Conservation (phyloP, 2,888 invertebrate species). For the Cryptocheilus praepositus region DNA sequence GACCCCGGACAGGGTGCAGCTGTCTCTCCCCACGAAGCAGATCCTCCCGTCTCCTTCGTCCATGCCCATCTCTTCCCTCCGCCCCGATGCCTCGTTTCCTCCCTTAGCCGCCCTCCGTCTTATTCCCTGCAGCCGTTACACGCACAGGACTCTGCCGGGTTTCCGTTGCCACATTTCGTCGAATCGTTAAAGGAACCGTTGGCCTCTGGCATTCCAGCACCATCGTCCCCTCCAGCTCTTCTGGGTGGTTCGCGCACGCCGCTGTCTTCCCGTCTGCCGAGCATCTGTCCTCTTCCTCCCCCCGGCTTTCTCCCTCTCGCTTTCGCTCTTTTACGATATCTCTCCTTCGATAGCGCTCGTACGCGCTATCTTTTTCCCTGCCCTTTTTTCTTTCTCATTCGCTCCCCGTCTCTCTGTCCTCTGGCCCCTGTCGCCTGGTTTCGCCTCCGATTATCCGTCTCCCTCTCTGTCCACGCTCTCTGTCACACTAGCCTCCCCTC, state of each 20-base stretch:
- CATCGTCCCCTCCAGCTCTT: constrained; percentile 21
- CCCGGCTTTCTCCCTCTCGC: constrained; percentile 16
- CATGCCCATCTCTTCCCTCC: constrained; percentile 13
- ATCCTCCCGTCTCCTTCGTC: constrained; percentile 44
- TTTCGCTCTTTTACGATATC: neutral
- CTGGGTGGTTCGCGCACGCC: no score
- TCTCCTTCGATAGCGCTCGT: neutral
- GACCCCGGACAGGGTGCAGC: constrained; percentile 60
- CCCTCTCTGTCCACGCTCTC: constrained; percentile 15
- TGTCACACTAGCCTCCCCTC: neutral
- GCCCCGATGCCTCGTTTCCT: constrained; percentile 8
- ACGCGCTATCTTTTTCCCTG: neutral
- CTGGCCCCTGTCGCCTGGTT: constrained; percentile 1
- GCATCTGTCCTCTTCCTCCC: constrained; percentile 2
- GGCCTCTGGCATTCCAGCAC: neutral
- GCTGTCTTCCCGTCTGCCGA: constrained; percentile 8
- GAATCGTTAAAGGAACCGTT: constrained; percentile 14
- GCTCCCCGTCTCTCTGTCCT: neutral
- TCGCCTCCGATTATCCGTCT: neutral
- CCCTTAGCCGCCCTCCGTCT: neutral
- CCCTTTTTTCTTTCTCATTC: constrained; percentile 2
- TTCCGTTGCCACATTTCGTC: constrained; percentile 22
- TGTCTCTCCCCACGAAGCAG: constrained; percentile 54
- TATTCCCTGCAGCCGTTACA: neutral
- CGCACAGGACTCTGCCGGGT: constrained; percentile 14